phyloP scores from a whole-genome alignment of 2,888 invertebrate genomes.

The Lucinisca nassula region DNA sequence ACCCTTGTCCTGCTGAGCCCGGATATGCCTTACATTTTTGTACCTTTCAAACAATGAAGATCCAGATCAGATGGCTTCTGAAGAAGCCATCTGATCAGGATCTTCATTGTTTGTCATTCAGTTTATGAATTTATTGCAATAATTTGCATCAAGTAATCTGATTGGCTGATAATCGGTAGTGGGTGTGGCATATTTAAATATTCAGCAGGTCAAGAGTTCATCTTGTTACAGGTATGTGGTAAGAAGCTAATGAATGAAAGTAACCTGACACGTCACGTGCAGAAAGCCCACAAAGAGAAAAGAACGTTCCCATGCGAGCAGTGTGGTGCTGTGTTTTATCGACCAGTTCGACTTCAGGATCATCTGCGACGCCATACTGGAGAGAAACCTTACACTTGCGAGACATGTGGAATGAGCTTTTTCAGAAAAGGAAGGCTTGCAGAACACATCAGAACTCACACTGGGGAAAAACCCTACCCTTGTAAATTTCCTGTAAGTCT shows the following conservation, averaged over 20 bases:
- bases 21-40: too few relatives aligned
- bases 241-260: neutral
- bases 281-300: neutral
- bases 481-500: conserved; percentile 5
- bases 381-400: neutral
- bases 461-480: neutral
- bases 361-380: neutral
- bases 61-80: too few relatives aligned
- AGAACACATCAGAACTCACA: neutral
- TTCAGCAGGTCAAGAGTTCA: too few relatives aligned
- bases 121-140: too few relatives aligned
- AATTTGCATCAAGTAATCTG: too few relatives aligned
- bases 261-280: neutral
- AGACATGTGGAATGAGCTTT: neutral
- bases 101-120: too few relatives aligned
- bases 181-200: too few relatives aligned
- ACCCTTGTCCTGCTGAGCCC: too few relatives aligned
- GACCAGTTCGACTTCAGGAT: neutral
- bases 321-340: neutral
- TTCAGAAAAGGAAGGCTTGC: neutral
- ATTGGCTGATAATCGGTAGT: too few relatives aligned
- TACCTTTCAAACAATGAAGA: too few relatives aligned
- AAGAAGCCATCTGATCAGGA: too few relatives aligned
- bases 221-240: neutral
- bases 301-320: conserved; percentile 4